Evolutionary conservation across 1,140 invertebrate genomes (phyloP).

Genomic region (Drosophila seguyi): DNA sequence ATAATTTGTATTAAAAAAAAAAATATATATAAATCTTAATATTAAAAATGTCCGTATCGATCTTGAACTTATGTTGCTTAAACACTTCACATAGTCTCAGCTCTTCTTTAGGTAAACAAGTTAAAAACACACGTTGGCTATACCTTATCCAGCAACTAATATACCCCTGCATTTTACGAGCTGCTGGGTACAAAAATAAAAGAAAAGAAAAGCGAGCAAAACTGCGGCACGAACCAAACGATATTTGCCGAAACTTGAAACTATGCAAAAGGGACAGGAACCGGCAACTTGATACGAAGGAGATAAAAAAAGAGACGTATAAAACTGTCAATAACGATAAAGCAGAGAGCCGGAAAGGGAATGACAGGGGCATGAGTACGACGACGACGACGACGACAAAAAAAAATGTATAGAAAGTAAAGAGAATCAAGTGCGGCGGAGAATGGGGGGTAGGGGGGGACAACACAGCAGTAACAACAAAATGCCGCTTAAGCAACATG

Average conservation of each 20-base stretch:
- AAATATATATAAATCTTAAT: background rate
- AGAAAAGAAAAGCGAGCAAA: slow-evolving; percentile 35
- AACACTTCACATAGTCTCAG: background rate
- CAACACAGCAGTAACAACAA: slow-evolving; percentile 59
- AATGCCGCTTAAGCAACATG: slow-evolving; percentile 83
- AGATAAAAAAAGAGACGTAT: slow-evolving; percentile 52
- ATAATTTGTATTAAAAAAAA: background rate
- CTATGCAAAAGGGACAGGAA: slow-evolving; percentile 79
- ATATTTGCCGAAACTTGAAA: slow-evolving; percentile 67
- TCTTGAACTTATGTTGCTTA: background rate
- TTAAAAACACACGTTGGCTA: background rate
- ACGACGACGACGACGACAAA: background rate
- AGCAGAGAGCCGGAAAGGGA: slow-evolving; percentile 57
- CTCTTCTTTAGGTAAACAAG: background rate
- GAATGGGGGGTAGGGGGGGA: slow-evolving; percentile 21
- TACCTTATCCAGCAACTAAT: background rate
- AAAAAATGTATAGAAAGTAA: slow-evolving; percentile 1
- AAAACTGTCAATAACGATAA: slow-evolving; percentile 83
- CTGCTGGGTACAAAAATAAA: background rate
- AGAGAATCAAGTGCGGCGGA: background rate
- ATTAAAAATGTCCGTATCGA: background rate
- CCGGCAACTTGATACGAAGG: slow-evolving; percentile 53
- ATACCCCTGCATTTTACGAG: slow-evolving; percentile 4
- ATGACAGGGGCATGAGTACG: background rate
- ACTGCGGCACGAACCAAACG: slow-evolving; percentile 58